A percentile compares a stretch with the other conserved stretches of the same genome.
Conservation (phyloP, 2,888 invertebrate genomes). For the Lasioglossum oenotherae region DNA sequence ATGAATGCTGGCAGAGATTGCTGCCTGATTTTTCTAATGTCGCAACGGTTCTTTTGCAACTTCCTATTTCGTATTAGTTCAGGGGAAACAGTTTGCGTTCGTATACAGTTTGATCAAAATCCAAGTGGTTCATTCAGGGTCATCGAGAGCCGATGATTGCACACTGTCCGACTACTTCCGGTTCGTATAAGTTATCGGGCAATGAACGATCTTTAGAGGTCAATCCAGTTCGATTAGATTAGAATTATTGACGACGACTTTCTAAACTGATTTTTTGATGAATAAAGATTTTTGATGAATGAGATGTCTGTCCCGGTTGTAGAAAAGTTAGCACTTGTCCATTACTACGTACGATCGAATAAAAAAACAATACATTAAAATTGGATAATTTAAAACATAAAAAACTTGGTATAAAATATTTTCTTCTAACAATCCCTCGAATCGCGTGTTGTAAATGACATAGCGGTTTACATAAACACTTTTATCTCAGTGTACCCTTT, state of each 20-base stretch:
- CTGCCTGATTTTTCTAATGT: not conserved
- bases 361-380: too few species aligned
- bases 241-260: not conserved
- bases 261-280: not conserved
- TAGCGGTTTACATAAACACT: not conserved
- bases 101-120: not conserved
- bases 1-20: not conserved
- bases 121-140: not conserved
- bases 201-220: not conserved
- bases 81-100: not conserved
- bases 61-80: constrained; percentile 12
- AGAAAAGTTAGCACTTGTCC: too few species aligned
- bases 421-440: not conserved
- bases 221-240: not conserved
- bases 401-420: not conserved
- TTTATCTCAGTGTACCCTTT: not conserved
- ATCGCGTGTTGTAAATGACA: not conserved
- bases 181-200: not conserved
- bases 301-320: too few species aligned
- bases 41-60: constrained; percentile 6
- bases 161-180: not conserved
- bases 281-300: not conserved
- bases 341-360: too few species aligned
- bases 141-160: constrained; percentile 6
- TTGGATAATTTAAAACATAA: not conserved